Evolutionary conservation across 2,113 vertebrate species (phyloP).

Genomic region (Alouatta palliata): DNA sequence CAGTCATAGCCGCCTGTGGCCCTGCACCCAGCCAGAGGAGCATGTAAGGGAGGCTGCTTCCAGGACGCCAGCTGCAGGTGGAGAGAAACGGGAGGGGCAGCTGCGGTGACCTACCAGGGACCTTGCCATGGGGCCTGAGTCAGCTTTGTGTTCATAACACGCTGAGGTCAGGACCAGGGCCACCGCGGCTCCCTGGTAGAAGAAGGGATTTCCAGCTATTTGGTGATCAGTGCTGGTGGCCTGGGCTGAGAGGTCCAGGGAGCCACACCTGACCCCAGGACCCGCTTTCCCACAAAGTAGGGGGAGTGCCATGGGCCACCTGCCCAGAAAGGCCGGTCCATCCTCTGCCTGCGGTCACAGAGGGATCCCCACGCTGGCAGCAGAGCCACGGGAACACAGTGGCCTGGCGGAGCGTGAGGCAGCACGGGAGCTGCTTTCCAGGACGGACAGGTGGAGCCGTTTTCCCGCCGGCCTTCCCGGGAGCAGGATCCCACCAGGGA

Average conservation of each 20-base stretch:
- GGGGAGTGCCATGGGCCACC: background rate
- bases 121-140: background rate
- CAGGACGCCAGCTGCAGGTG: too few species aligned
- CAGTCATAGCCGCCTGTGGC: background rate
- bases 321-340: background rate
- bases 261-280: background rate
- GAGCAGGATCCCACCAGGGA: background rate
- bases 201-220: background rate
- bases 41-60: background rate
- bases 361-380: background rate
- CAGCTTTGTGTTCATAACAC: background rate
- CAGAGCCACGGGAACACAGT: background rate
- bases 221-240: background rate
- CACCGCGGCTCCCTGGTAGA: background rate
- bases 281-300: background rate
- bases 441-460: background rate
- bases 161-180: too few species aligned
- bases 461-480: background rate
- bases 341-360: background rate
- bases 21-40: background rate
- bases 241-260: background rate
- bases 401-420: background rate
- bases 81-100: rapidly evolving
- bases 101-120: background rate
- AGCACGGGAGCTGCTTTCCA: background rate